Evolutionary conservation across 2,113 vertebrate genomes (phyloP), one percentile per base, ranked within the genome.

Genomic region (Cervus canadensis): DNA sequence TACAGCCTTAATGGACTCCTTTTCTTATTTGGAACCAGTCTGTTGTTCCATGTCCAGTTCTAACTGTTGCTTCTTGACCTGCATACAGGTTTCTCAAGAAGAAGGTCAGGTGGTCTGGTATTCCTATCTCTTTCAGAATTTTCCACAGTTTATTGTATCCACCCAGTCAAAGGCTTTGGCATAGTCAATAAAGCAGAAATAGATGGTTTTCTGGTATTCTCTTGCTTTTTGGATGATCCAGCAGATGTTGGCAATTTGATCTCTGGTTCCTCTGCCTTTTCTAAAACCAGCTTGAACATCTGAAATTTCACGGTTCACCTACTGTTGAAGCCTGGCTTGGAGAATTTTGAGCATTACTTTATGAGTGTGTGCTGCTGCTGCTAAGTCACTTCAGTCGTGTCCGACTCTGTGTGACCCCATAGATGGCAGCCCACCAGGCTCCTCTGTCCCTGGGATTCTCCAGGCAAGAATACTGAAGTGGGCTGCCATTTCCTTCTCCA

Each of bases 1-100:
- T 64, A n/a, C 1, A 64, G 7, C 15, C 30, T 64, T n/a, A 7
- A n/a, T 0, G 0, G 3, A 64, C 62, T n/a, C 1, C 62, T 33
- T n/a, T n/a, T n/a, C 62, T 15, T 64, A 9, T n/a, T n/a, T 64
- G 15, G 62, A 64, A n/a, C 15, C 30, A 64, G 30, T n/a, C 62
- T 64, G 30, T 64, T 64, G 30, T 4, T 64, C 59, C 30, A 17
- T 64, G 62, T 33, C 15, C 30, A 8, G 62, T 64, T 64, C 30
- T 64, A 64, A n/a, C 62, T 62, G 60, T n/a, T 64, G 62, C 62
- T n/a, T 64, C 30, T 16, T 64, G 62, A 64, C 62, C 1, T 64
- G 62, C 30, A 64, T 17, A n/a, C 0, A 64, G 30, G n/a, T n/a
- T 64, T n/a, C 62, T 64, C 30, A 64, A n/a, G 15, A 64, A 7